phyloP scores from a whole-genome alignment of 2,888 invertebrate species.

The Aquatica leii region DNA sequence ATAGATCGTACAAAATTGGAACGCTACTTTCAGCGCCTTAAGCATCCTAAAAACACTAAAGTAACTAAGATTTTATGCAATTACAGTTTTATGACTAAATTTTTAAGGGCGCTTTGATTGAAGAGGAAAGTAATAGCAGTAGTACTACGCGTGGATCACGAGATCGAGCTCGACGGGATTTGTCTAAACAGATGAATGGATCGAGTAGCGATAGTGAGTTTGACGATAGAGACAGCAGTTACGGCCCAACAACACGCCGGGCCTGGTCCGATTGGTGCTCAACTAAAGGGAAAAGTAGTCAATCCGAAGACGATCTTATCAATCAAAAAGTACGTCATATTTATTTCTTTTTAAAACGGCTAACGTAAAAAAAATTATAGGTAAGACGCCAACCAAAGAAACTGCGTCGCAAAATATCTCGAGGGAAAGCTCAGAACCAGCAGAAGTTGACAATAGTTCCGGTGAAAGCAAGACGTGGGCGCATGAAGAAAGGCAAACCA shows the following conservation, averaged over 20 bases:
- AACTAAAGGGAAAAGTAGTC: conserved; percentile 68
- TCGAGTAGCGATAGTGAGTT: conserved; percentile 58
- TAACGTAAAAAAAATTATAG: no score
- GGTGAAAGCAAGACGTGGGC: conserved; percentile 63
- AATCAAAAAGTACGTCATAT: conserved; percentile 47
- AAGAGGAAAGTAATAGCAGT: conserved; percentile 46
- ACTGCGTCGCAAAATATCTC: conserved; percentile 61
- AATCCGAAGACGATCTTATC: conserved; percentile 68
- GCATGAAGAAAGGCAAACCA: conserved; percentile 68
- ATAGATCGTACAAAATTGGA: conserved; percentile 97
- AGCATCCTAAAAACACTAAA: conserved; percentile 81
- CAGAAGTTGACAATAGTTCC: conserved; percentile 57
- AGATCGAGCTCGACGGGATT: conserved; percentile 64
- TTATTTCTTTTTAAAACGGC: no score
- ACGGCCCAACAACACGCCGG: conserved; percentile 74
- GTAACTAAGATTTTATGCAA: conserved; percentile 48
- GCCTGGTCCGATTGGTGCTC: conserved; percentile 80
- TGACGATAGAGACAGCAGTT: conserved; percentile 59
- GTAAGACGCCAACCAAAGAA: conserved; percentile 61
- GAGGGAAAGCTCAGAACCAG: conserved; percentile 56
- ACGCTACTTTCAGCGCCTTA: conserved; percentile 94
- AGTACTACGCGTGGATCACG: conserved; percentile 51
- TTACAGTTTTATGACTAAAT: not conserved
- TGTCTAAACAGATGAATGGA: conserved; percentile 63
- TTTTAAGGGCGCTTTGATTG: conserved; percentile 40